These are phyloP conservation scores for Apogon hyalosoma DNA, from an alignment of 2,797 vertebrate species.

Conservation along the genomic window DNA sequence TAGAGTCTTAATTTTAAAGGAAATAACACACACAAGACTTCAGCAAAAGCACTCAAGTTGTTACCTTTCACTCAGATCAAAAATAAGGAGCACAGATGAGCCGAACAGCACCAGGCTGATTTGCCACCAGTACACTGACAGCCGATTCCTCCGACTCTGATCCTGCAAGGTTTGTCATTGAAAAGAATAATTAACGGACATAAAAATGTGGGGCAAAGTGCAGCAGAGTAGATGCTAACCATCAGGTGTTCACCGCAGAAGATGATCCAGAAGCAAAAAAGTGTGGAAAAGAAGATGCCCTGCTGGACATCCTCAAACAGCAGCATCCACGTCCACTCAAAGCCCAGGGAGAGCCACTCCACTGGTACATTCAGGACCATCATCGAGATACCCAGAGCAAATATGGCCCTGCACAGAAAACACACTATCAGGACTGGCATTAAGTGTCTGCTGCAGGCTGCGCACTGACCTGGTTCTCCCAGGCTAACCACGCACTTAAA, in stretches of 20 bases:
- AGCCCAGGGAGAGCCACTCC: conserved; percentile 94
- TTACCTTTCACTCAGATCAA: conserved; percentile 94
- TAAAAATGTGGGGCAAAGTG: neutral
- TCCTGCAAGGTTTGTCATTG: conserved; percentile 80
- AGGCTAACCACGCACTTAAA: conserved; percentile 25
- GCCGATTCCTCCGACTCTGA: conserved; percentile 89
- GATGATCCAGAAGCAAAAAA: conserved; percentile 95
- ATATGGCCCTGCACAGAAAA: conserved; percentile 86
- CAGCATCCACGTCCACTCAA: conserved; percentile 95
- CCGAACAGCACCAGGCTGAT: conserved; percentile 92
- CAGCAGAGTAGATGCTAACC: conserved; percentile 73
- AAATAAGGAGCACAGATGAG: conserved; percentile 92
- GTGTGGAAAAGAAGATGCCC: conserved; percentile 91
- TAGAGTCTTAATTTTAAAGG: conserved; percentile 3
- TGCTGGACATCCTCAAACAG: conserved; percentile 92
- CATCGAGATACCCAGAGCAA: conserved; percentile 93
- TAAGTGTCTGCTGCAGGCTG: conserved; percentile 10
- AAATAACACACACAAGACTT: neutral
- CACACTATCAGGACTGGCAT: neutral
- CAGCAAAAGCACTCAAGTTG: neutral
- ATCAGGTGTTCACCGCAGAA: conserved; percentile 97
- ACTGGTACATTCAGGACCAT: conserved; percentile 92
- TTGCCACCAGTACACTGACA: conserved; percentile 93
- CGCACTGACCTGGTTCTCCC: conserved; percentile 14
- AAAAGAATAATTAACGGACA: neutral